Evolutionary conservation across 2,888 invertebrate genomes (phyloP).

Genomic region (Synergus gifuensis): DNA sequence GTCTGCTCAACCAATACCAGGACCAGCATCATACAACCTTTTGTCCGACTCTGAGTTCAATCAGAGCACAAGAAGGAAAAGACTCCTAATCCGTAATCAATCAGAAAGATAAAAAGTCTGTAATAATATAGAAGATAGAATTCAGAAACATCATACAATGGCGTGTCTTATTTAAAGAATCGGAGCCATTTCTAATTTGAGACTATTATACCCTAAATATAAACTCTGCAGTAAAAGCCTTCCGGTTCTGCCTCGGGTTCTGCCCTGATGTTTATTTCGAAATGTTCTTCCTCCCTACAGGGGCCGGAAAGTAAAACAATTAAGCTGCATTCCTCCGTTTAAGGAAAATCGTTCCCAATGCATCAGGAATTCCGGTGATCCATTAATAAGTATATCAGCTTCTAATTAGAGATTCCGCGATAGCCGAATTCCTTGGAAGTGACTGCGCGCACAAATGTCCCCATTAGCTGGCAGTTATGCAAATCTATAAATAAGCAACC

Average conservation of each 20-base stretch:
- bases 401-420: constrained; percentile 45
- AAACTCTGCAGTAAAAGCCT: constrained; percentile 29
- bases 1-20: constrained; percentile 36
- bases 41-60: constrained; percentile 19
- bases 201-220: constrained; percentile 20
- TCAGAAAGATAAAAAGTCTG: constrained; percentile 23
- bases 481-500: constrained; percentile 51
- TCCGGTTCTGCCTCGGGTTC: constrained; percentile 19
- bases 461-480: constrained; percentile 39
- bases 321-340: constrained; percentile 13
- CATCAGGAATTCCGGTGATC: constrained; percentile 19
- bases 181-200: constrained; percentile 5
- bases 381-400: constrained; percentile 34
- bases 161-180: not conserved
- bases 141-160: not conserved
- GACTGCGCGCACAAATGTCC: constrained; percentile 13
- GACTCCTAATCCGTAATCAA: constrained; percentile 9
- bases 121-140: not conserved
- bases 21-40: constrained; percentile 27
- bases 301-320: constrained; percentile 22
- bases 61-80: constrained; percentile 18
- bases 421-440: constrained; percentile 46
- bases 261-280: constrained; percentile 40
- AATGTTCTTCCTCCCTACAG: not conserved
- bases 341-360: not conserved